Base-by-base conservation (phyloP, 2,113 vertebrate genomes). In the Arenaria interpres region DNA sequence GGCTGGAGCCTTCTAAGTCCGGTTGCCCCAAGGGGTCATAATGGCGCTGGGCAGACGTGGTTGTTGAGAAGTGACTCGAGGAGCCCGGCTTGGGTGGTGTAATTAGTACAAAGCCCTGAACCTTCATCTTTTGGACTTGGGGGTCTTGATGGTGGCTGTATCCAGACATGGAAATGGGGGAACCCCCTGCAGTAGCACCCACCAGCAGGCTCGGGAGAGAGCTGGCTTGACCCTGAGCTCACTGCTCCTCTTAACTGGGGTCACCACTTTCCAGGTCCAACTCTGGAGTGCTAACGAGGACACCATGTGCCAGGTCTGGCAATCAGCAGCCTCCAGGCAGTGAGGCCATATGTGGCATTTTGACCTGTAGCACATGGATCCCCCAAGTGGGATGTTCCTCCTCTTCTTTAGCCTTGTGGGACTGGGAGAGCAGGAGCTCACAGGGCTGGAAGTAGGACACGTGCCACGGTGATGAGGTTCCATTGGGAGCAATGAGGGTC, bases 251-350 rank as follows among this genome's bases (percentile, higher is more conserved):
- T 39, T 71, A 24, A 35, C 0, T 1, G 41, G 27, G 6, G 57
- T 93, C 79, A 67, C 27, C 10, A 24, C 6, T 0, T 39, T 28
- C 46, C 0, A 0, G 1, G 2, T 59, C 63, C 63, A 50, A 35
- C 56, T 50, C 30, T 53, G 74, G 41, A 57, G 54, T n/a, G n/a
- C 74, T 89, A 33, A 71, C 2, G 10, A 67, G 43, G 69, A 78
- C 60, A 51, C 60, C 22, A 11, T 14, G 12, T 35, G 12, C 11
- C 0, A 1, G 57, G 15, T 37, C 37, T 67, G 37, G 57, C 46
- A 64, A 5, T 48, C 11, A 2, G 32, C 39, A 94, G 48, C 76
- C 48, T 45, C 30, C 27, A 15, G 35, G 54, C 50, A 66, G 30
- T 2, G 12, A 15, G 46, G 43, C 60, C 4, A 3, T 53, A 60